These are phyloP conservation scores for Helicorthomorpha holstii DNA, from an alignment of 1,140 invertebrate species.

Conservation along the genomic window DNA sequence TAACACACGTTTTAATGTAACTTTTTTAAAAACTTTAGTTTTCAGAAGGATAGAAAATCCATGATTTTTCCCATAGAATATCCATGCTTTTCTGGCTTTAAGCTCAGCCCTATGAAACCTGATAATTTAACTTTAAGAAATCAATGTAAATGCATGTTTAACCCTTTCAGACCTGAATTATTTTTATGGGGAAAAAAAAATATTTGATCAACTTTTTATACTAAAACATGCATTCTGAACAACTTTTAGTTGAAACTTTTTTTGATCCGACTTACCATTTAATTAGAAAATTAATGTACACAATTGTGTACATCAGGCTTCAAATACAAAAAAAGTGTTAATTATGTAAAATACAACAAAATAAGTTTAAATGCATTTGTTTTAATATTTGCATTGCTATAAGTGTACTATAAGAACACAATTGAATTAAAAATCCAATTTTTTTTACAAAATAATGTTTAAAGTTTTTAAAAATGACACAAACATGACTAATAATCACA, in stretches of 20 bases:
- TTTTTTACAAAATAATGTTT: not conserved
- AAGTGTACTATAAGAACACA: not conserved
- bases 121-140: no score
- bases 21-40: no score
- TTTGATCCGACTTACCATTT: not conserved
- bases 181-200: not conserved
- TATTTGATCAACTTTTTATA: not conserved
- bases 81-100: no score
- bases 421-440: not conserved
- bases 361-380: not conserved
- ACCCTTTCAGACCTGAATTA: not conserved
- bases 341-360: not conserved
- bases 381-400: not conserved
- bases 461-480: not conserved
- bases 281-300: not conserved
- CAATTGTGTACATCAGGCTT: not conserved
- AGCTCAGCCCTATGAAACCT: no score
- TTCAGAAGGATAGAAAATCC: no score
- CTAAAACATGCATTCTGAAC: not conserved
- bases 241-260: not conserved
- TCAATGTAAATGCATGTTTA: not conserved
- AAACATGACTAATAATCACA: not conserved
- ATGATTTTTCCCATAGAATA: no score
- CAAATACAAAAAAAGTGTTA: not conserved
- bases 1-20: no score